Conservation (phyloP, 2,113 vertebrate genomes). For the Plotosus lineatus region DNA sequence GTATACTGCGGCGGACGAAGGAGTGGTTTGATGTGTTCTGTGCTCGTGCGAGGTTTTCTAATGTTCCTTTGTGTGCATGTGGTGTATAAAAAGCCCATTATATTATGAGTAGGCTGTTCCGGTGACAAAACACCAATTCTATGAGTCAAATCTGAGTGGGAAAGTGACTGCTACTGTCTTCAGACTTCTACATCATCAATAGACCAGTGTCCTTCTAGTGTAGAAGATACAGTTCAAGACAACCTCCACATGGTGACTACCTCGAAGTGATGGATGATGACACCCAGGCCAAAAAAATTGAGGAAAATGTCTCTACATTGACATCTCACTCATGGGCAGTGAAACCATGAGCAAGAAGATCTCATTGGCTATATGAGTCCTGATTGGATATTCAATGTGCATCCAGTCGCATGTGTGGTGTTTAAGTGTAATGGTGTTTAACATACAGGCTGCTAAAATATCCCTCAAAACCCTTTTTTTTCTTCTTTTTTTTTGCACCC, state of each 20-base stretch:
- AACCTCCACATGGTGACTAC: constrained; percentile 31
- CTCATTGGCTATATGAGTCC: constrained; percentile 10
- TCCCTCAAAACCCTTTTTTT: neutral
- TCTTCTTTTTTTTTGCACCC: neutral
- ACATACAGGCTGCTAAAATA: constrained; percentile 26
- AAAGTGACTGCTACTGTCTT: constrained; percentile 43
- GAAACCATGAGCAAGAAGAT: neutral
- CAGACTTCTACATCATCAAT: constrained; percentile 39
- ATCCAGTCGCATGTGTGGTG: constrained; percentile 16
- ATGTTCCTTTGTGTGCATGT: neutral
- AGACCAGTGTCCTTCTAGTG: constrained; percentile 6
- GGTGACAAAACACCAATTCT: constrained; percentile 34
- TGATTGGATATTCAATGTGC: constrained; percentile 32
- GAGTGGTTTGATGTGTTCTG: too few relatives aligned
- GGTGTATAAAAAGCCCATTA: neutral
- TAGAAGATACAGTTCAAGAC: constrained; percentile 4
- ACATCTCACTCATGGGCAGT: constrained; percentile 6
- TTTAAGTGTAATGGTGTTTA: constrained; percentile 40
- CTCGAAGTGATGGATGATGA: constrained; percentile 50
- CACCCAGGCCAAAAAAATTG: constrained; percentile 35
- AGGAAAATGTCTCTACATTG: constrained; percentile 16
- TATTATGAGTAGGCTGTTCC: constrained; percentile 23
- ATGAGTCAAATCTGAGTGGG: constrained; percentile 37
- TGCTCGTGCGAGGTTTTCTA: too few relatives aligned
- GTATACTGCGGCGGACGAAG: too few relatives aligned